A percentile compares a stretch with the other conserved stretches of the same genome.
Conservation (phyloP, 2,888 invertebrate species). For the Trimorus sp. region DNA sequence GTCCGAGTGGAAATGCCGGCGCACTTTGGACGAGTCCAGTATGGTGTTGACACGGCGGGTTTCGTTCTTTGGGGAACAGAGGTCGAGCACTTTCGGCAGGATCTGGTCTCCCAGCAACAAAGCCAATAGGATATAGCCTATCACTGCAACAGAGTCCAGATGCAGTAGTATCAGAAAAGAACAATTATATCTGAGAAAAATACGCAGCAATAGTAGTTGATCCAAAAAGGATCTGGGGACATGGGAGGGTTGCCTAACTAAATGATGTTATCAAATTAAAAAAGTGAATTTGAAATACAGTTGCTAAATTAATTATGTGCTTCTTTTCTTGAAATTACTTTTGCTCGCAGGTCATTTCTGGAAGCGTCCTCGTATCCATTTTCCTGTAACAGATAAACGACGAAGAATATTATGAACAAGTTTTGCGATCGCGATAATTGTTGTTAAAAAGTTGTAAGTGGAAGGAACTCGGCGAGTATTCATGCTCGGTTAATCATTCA, state of each 20-base stretch:
- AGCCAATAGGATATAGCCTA: slow-evolving; percentile 13
- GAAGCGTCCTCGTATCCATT: slow-evolving; percentile 20
- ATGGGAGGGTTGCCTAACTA: too few species aligned
- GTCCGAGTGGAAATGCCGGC: slow-evolving; percentile 23
- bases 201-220: too few species aligned
- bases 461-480: too few species aligned
- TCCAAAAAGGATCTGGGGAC: too few species aligned
- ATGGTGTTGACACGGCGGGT: slow-evolving; percentile 32
- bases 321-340: slow-evolving; percentile 26
- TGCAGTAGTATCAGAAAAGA: too few species aligned
- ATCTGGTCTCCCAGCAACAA: slow-evolving; percentile 31
- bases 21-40: slow-evolving; percentile 16
- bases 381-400: slow-evolving; percentile 34
- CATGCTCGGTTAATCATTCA: too few species aligned
- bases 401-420: slow-evolving; percentile 17
- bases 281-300: neutral
- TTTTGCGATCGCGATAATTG: neutral
- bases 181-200: too few species aligned
- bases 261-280: too few species aligned
- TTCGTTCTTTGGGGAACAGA: slow-evolving; percentile 10
- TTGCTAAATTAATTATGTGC: slow-evolving; percentile 16
- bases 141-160: slow-evolving; percentile 35
- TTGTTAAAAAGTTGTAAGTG: too few species aligned
- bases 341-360: slow-evolving; percentile 39
- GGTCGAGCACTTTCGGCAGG: slow-evolving; percentile 38